phyloP scores from a whole-genome alignment of 2,113 vertebrate species.

The Uria lomvia region DNA sequence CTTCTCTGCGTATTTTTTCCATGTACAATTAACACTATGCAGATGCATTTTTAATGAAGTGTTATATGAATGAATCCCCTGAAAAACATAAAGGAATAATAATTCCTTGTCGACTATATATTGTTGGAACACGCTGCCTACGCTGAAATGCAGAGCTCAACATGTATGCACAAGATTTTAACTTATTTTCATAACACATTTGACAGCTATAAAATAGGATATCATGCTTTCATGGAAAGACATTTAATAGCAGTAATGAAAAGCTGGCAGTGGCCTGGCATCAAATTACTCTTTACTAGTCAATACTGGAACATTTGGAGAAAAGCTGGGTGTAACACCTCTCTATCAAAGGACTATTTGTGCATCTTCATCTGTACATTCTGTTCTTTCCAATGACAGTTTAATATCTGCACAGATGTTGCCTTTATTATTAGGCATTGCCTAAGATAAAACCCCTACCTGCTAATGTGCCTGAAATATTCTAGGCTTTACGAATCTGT shows the following conservation, averaged over 20 bases:
- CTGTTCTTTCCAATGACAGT: neutral
- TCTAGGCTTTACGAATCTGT: neutral
- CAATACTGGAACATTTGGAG: neutral
- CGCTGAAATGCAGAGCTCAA: neutral
- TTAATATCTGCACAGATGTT: neutral
- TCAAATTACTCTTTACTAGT: neutral
- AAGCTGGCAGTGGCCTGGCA: neutral
- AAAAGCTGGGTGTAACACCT: neutral
- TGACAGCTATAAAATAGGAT: neutral
- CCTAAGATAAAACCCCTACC: neutral
- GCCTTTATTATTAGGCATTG: neutral
- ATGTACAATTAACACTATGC: neutral
- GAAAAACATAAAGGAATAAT: neutral
- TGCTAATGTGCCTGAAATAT: neutral
- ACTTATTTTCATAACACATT: neutral
- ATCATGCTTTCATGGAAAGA: neutral
- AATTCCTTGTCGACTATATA: neutral
- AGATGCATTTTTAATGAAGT: neutral
- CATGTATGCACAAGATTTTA: neutral
- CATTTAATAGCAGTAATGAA: neutral
- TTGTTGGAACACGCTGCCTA: neutral
- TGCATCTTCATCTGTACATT: neutral
- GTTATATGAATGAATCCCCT: neutral
- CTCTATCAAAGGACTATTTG: neutral
- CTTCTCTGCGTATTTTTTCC: neutral